Evolutionary conservation across 2,797 vertebrate species (phyloP).

Genomic region (Chrysocyon brachyurus): DNA sequence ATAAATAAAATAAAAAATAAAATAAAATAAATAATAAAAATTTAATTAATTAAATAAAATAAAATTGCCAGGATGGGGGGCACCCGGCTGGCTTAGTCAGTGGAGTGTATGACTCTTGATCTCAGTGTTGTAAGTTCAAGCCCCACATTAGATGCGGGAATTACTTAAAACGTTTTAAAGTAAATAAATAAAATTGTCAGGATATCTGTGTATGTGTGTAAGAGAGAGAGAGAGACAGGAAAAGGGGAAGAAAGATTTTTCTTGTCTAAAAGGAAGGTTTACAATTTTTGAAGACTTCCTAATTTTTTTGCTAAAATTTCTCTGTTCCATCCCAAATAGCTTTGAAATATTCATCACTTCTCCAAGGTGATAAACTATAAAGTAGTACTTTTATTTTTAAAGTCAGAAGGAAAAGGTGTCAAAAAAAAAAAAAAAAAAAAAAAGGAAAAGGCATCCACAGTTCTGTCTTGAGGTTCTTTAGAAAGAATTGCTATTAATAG

Average conservation of each 20-base stretch:
- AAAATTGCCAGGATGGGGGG: background rate
- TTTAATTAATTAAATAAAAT: background rate
- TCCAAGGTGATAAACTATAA: background rate
- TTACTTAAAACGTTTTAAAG: background rate
- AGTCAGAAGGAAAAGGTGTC: background rate
- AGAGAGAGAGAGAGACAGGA: background rate
- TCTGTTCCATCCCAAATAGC: background rate
- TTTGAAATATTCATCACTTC: conserved; percentile 41
- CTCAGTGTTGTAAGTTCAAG: background rate
- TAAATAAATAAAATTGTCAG: background rate
- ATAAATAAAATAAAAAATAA: no score
- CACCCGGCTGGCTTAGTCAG: background rate
- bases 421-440: background rate
- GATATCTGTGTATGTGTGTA: background rate
- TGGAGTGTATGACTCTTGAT: background rate
- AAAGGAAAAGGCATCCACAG: background rate
- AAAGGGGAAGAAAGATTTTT: background rate
- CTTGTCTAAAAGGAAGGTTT: background rate
- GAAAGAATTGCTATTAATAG: background rate
- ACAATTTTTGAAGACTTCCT: background rate
- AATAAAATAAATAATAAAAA: no score
- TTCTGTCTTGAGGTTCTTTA: conserved; percentile 1
- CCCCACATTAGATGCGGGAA: background rate
- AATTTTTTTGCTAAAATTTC: background rate
- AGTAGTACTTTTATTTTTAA: conserved; percentile 40